Percentiles rank a stretch among this genome's conserved stretches.
phyloP scores from a whole-genome alignment of 35 echinoderm and acorn worm species.

The Acanthaster planci region DNA sequence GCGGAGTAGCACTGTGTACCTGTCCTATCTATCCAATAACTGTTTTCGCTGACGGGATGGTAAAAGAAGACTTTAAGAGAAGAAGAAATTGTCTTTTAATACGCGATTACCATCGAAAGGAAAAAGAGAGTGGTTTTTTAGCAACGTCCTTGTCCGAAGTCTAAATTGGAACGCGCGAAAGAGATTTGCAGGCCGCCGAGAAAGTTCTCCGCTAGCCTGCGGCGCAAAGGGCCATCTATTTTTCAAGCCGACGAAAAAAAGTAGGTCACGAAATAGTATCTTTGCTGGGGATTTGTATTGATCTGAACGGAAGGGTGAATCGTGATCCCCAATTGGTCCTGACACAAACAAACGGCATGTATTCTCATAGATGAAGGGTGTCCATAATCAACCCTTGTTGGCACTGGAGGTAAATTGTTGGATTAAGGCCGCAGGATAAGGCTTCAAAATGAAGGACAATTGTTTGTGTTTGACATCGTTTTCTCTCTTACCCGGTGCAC shows the following conservation, averaged over 20 bases:
- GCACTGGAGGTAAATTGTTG: too few relatives aligned
- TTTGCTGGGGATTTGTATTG: not conserved
- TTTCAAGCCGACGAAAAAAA: not conserved
- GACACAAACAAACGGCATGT: not conserved
- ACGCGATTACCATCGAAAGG: not conserved
- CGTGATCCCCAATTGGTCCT: not conserved
- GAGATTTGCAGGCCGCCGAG: not conserved
- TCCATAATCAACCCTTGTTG: not conserved
- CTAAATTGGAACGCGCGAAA: slow-evolving; percentile 23
- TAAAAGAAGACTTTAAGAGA: not conserved
- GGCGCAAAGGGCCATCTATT: not conserved
- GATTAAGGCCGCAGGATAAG: too few relatives aligned
- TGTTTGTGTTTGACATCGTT: too few relatives aligned
- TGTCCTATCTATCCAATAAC: too few relatives aligned
- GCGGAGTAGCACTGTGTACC: too few relatives aligned
- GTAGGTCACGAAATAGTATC: slow-evolving; percentile 14
- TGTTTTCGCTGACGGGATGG: not conserved
- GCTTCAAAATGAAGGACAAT: too few relatives aligned
- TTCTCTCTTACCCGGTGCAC: too few relatives aligned
- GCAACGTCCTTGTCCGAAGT: not conserved
- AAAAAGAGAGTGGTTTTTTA: not conserved
- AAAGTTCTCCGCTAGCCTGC: not conserved
- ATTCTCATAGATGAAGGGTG: not conserved
- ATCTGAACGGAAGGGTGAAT: not conserved
- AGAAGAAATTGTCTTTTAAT: slow-evolving; percentile 17